Conservation (phyloP, 2,113 vertebrate genomes). For the Nipponia nippon region DNA sequence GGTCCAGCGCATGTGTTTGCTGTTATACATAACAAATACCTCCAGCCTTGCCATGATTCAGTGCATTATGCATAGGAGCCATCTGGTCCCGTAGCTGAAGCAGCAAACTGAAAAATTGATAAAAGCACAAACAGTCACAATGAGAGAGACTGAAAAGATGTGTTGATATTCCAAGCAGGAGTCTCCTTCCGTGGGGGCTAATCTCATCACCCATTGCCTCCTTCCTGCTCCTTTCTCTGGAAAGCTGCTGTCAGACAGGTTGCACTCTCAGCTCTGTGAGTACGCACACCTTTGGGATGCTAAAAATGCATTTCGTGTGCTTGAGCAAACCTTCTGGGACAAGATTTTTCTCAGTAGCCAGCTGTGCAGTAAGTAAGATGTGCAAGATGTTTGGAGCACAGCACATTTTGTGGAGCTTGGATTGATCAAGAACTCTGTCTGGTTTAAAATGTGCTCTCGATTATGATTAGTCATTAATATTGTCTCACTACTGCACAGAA, state of each 20-base stretch:
- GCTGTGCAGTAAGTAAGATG: constrained; percentile 11
- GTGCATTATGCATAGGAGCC: constrained; percentile 70
- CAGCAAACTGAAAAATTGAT: constrained; percentile 51
- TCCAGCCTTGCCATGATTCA: constrained; percentile 60
- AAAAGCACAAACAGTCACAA: constrained; percentile 30
- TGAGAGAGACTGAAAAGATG: constrained; percentile 25
- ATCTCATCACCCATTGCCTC: background rate
- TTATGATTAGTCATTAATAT: background rate
- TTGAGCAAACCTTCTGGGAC: background rate
- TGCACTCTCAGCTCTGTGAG: background rate
- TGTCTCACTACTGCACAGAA: background rate
- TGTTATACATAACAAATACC: constrained; percentile 51
- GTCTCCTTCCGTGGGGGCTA: background rate
- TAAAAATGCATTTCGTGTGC: constrained; percentile 16
- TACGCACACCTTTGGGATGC: background rate
- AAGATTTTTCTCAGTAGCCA: constrained; percentile 18
- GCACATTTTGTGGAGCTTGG: background rate
- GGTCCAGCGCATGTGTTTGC: constrained; percentile 12
- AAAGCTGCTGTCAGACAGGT: background rate
- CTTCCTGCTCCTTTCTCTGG: background rate
- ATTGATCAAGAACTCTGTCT: background rate
- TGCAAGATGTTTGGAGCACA: background rate
- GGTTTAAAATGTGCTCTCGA: background rate
- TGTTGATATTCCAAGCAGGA: constrained; percentile 42
- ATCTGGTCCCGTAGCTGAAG: constrained; percentile 66